These are phyloP conservation scores for Rhinatrema bivittatum DNA, from an alignment of 2,797 vertebrate genomes.

Conservation along the genomic window DNA sequence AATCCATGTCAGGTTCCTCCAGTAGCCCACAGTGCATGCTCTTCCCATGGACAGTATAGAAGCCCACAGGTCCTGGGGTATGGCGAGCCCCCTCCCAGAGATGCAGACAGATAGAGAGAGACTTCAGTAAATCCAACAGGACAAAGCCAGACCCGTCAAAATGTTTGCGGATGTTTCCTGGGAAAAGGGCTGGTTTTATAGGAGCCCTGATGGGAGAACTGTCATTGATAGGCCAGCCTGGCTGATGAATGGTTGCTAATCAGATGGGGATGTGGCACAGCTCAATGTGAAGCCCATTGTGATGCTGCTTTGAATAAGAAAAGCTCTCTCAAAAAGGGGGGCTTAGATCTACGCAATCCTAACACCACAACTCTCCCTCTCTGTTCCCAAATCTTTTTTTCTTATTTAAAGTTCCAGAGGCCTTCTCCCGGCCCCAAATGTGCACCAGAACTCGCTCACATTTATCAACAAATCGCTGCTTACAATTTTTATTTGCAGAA, in stretches of 20 bases:
- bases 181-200: constrained; percentile 99
- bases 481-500: background rate
- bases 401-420: constrained; percentile 71
- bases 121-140: constrained; percentile 81
- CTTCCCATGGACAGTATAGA: constrained; percentile 89
- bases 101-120: constrained; percentile 17
- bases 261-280: constrained; percentile 99
- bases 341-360: constrained; percentile 95
- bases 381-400: constrained; percentile 88
- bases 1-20: constrained; percentile 99
- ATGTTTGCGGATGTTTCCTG: constrained; percentile 99
- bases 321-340: constrained; percentile 90
- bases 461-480: constrained; percentile 24
- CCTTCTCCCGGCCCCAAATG: constrained; percentile 40
- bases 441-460: constrained; percentile 60
- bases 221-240: constrained; percentile 99
- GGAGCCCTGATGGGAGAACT: constrained; percentile 98
- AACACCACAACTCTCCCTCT: constrained; percentile 91
- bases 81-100: constrained; percentile 49
- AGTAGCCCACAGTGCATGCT: constrained; percentile 98
- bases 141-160: constrained; percentile 97
- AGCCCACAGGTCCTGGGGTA: constrained; percentile 62
- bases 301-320: constrained; percentile 99
- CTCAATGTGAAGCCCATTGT: constrained; percentile 99
- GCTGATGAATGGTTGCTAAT: constrained; percentile 99